Evolutionary conservation across 2,888 invertebrate genomes (phyloP), one percentile per base, ranked within the genome.

Genomic region (Eurois occulta): DNA sequence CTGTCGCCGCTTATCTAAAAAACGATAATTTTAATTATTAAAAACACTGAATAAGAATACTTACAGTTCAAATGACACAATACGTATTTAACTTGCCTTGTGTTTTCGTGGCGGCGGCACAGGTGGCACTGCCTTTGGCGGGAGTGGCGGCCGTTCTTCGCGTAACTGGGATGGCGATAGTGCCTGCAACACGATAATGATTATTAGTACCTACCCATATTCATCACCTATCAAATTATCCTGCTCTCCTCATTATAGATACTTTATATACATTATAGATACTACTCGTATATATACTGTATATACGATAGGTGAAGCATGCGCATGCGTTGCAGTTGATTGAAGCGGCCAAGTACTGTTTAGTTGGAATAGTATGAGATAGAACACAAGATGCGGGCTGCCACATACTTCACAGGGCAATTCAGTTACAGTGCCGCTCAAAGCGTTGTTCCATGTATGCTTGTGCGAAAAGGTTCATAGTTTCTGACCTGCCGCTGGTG

Each of bases 401-500:
- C 58, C 5, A 16, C 21, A 60, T 60, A 48, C 24, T 28, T 67
- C 13, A 32, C 32, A 46, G 24, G 24, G 16, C 32, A 46, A 1
- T 32, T 7, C 21, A 69, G 24, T 62, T 62, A 18, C 60, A 10
- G 60, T 32, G 60, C 18, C 32, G 8, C 3, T 10, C n/a, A 65
- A n/a, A 65, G 65, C n/a, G n/a, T n/a, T 35, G 21, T 62, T 62
- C 35, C n/a, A 65, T 8, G 41, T 13, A 38, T 21, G 28, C 28
- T 21, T 58, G 28, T 21, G 28, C 16, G 21, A 3, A 41, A 58
- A 38, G 32, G 32, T 60, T 13, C 2, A 66, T 24, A 77, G 35
- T 21, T 24, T 65, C 90, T 91, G 94, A 98, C 98, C 97, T 98
- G 98, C 91, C 99, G 97, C 85, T 98, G 97, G 93, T 99, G 99